Evolutionary conservation across 2,797 vertebrate species (phyloP).

Genomic region (Hipposideros larvatus): DNA sequence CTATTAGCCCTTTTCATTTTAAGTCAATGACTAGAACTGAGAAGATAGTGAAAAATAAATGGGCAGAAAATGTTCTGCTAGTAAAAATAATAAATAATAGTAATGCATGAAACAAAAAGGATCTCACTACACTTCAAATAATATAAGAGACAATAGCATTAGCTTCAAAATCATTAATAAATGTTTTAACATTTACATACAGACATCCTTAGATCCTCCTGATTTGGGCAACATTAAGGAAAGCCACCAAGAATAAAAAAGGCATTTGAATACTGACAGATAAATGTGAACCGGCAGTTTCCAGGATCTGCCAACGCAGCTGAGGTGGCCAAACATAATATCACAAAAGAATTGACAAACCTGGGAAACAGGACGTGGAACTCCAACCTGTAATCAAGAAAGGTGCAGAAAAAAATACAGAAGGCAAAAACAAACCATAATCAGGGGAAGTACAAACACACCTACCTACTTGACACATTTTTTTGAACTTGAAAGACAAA

Average conservation of each 20-base stretch:
- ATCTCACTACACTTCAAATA: not conserved
- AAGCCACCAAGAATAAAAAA: conserved; percentile 32
- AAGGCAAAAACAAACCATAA: not conserved
- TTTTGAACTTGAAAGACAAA: conserved; percentile 73
- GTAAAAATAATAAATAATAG: not conserved
- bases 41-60: not conserved
- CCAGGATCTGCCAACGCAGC: not conserved
- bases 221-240: not conserved
- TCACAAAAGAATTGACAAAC: not conserved
- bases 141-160: not conserved
- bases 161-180: not conserved
- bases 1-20: not conserved
- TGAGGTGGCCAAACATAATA: not conserved
- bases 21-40: conserved; percentile 30
- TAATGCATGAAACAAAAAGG: not conserved
- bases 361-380: not conserved
- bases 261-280: not conserved
- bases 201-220: not conserved
- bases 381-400: conserved; percentile 52
- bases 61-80: not conserved
- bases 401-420: conserved; percentile 17
- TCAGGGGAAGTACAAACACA: conserved; percentile 62
- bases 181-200: not conserved
- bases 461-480: conserved; percentile 57
- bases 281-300: not conserved